Evolutionary conservation across 2,113 vertebrate genomes (phyloP), one percentile per base, ranked within the genome.

Genomic region (Jaculus jaculus): DNA sequence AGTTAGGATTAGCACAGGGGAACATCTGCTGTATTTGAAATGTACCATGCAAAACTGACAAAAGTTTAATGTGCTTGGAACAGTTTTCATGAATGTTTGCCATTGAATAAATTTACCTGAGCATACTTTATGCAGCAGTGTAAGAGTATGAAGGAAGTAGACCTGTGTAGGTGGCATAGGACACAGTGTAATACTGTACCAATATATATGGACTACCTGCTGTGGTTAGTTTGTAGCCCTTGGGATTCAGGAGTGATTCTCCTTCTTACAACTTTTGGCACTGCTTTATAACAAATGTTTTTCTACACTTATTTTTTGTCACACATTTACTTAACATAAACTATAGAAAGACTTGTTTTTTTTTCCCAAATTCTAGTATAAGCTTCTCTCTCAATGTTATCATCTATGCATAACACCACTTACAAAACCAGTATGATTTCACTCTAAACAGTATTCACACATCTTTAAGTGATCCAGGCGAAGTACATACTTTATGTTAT

Each of bases 1-100:
- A 61, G 20, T 86, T 89, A 51, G 80, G 89, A 95, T 72, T 82
- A 95, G 71, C 82, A 75, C 63, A 71, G 77, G 93, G 92, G 95
- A 94, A 93, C 92, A 92, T 86, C 92, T 96, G 93, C 94, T 24
- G 16, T 80, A 34, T 54, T 83, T 91, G 91, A 92, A 95, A 90
- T 23, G 39, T 21, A 75, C 42, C 15, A 60, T 18, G 72, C 66
- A 61, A 74, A 84, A 37, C 30, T 65, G 84, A 90, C 89, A 94
- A 18, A 78, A 90, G 85, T 92, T 80, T 94, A 93, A 5, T 17
- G 83, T 90, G 66, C 80, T 65, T 51, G 87, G 34, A 69, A 60
- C 61, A 12, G 42, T 89, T 92, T 94, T 68, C 65, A 68, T 11
- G n/a, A 75, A 18, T 68, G 28, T 85, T 96, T 90, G 37, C 58